Percentiles rank a stretch among this genome's conserved stretches.
phyloP scores from a whole-genome alignment of 2,113 vertebrate species.

The Pleuronectes platessa region DNA sequence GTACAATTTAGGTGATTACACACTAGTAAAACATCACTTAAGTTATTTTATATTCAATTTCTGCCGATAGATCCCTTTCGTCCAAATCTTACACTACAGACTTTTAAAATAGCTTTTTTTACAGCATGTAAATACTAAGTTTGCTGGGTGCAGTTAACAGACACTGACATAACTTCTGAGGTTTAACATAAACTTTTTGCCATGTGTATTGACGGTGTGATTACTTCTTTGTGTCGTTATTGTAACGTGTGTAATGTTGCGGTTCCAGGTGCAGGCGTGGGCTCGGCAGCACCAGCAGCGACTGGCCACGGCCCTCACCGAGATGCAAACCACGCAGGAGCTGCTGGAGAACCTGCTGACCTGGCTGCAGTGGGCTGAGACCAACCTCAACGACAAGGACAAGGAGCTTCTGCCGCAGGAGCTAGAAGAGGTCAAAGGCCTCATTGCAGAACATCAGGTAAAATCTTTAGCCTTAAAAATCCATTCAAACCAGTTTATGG shows the following conservation, averaged over 20 bases:
- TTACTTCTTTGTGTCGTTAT: neutral
- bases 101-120: no score
- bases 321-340: slow-evolving; percentile 90
- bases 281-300: slow-evolving; percentile 95
- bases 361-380: slow-evolving; percentile 97
- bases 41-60: no score
- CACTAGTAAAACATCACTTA: no score
- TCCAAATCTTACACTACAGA: no score
- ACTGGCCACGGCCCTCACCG: slow-evolving; percentile 88
- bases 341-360: slow-evolving; percentile 91
- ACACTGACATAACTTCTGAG: neutral
- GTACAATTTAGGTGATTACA: no score
- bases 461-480: neutral
- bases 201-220: neutral
- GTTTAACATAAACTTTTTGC: neutral
- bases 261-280: slow-evolving; percentile 92
- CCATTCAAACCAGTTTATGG: neutral
- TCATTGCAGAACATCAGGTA: slow-evolving; percentile 98
- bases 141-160: no score
- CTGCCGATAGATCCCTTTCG: no score
- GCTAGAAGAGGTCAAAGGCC: slow-evolving; percentile 92
- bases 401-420: slow-evolving; percentile 93
- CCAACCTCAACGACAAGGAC: slow-evolving; percentile 91
- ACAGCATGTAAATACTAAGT: no score
- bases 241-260: slow-evolving; percentile 9